phyloP scores from a whole-genome alignment of 2,888 invertebrate genomes.

The Agrotis clavis region DNA sequence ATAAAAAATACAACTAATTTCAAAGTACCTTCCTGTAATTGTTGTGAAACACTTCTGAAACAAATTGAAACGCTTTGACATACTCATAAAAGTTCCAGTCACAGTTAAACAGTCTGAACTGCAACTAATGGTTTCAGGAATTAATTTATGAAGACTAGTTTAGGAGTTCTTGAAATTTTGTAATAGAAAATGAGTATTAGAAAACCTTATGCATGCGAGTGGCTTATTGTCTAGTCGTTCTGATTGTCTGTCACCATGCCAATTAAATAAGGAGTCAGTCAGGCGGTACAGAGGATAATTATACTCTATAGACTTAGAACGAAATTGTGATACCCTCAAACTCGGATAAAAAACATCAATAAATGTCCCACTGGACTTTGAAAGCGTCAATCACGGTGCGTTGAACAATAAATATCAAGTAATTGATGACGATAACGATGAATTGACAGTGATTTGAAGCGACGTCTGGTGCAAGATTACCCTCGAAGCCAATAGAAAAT shows the following conservation, averaged over 20 bases:
- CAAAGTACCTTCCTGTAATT: neutral
- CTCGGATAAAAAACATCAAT: conserved; percentile 1
- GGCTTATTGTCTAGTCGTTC: too few relatives aligned
- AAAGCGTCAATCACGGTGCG: conserved; percentile 6
- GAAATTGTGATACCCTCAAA: too few relatives aligned
- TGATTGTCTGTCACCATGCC: too few relatives aligned
- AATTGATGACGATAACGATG: conserved; percentile 1
- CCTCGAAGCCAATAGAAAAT: neutral
- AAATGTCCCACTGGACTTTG: conserved; percentile 6
- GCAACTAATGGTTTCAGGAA: conserved; percentile 24
- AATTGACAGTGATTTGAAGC: neutral
- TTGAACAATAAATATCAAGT: neutral
- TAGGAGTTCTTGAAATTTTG: conserved; percentile 5
- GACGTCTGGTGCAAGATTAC: neutral
- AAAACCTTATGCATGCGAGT: too few relatives aligned
- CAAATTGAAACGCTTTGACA: conserved; percentile 22
- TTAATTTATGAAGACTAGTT: neutral
- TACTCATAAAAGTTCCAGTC: conserved; percentile 11
- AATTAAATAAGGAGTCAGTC: too few relatives aligned
- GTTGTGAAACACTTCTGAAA: conserved; percentile 2
- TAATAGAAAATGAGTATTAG: neutral
- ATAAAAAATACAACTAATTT: neutral
- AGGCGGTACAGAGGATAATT: too few relatives aligned
- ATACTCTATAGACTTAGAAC: too few relatives aligned
- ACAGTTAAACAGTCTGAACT: neutral